Percentiles rank a stretch among this genome's conserved stretches.
These are phyloP conservation scores for Chaenodraco wilsoni DNA, from an alignment of 2,797 vertebrate genomes.

Conservation along the genomic window DNA sequence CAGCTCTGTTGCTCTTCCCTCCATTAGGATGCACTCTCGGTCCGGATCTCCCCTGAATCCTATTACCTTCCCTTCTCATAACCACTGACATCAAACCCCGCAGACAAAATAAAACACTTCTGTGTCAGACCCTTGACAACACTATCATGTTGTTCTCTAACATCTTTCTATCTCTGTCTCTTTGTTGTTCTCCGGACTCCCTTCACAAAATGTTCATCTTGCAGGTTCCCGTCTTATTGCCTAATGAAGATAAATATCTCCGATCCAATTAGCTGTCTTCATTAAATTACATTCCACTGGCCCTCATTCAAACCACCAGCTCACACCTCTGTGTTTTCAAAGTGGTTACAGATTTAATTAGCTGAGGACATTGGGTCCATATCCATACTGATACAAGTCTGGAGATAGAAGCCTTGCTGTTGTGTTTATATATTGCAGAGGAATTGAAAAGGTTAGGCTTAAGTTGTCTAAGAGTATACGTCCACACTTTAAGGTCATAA, in stretches of 20 bases:
- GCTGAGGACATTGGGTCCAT: slow-evolving; percentile 65
- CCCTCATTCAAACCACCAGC: slow-evolving; percentile 61
- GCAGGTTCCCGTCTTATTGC: slow-evolving; percentile 38
- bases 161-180: slow-evolving; percentile 16
- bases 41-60: slow-evolving; percentile 19
- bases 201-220: slow-evolving; percentile 48
- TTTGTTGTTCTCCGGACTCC: slow-evolving; percentile 41
- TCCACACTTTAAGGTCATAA: background rate
- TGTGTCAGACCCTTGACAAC: slow-evolving; percentile 26
- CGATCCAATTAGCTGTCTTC: slow-evolving; percentile 73
- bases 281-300: slow-evolving; percentile 70
- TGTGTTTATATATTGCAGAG: slow-evolving; percentile 43
- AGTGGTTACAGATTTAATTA: slow-evolving; percentile 81
- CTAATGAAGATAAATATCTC: slow-evolving; percentile 55
- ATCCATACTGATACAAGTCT: slow-evolving; percentile 65
- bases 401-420: slow-evolving; percentile 39
- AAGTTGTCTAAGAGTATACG: background rate
- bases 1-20: background rate
- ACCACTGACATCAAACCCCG: slow-evolving; percentile 33
- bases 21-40: slow-evolving; percentile 37
- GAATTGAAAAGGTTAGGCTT: slow-evolving; percentile 18
- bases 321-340: slow-evolving; percentile 61
- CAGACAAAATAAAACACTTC: slow-evolving; percentile 38
- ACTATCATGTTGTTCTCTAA: slow-evolving; percentile 29
- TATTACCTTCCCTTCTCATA: slow-evolving; percentile 41